Conservation (phyloP, 2,797 vertebrate species). For the Poeciliopsis paucimaculata region DNA sequence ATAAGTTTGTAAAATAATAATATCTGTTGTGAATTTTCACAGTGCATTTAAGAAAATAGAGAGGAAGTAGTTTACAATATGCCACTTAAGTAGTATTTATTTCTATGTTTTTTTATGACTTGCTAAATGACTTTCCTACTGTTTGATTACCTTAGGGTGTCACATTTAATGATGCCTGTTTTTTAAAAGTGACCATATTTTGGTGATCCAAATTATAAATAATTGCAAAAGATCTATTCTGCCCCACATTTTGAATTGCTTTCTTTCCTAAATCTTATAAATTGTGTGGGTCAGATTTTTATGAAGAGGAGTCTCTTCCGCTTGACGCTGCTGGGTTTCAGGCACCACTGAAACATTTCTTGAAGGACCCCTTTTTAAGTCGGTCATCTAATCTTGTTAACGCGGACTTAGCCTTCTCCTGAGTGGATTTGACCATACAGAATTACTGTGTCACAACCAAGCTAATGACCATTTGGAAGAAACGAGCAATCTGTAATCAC, state of each 20-base stretch:
- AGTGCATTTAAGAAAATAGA: not conserved
- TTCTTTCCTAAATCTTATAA: not conserved
- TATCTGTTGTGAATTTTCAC: not conserved
- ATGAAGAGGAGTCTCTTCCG: not conserved
- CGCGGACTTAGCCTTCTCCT: slow-evolving; percentile 9
- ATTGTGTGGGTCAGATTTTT: not conserved
- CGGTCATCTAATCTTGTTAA: slow-evolving; percentile 10
- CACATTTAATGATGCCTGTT: not conserved
- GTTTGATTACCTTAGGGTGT: not conserved
- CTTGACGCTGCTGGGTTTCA: not conserved
- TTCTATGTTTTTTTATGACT: not conserved
- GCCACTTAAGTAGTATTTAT: not conserved
- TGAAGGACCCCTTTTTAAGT: slow-evolving; percentile 4
- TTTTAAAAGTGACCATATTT: not conserved
- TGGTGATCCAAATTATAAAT: not conserved
- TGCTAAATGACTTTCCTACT: not conserved
- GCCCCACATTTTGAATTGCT: not conserved
- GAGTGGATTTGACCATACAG: slow-evolving; percentile 3
- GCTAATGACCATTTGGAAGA: not conserved
- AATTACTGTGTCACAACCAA: not conserved
- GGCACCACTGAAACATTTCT: not conserved
- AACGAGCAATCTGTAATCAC: not conserved
- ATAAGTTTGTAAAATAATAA: not conserved
- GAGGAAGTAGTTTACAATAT: not conserved
- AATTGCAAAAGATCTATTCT: not conserved